These are phyloP conservation scores for Neomorphus geoffroyi DNA, from an alignment of 2,797 vertebrate genomes.

Conservation along the genomic window DNA sequence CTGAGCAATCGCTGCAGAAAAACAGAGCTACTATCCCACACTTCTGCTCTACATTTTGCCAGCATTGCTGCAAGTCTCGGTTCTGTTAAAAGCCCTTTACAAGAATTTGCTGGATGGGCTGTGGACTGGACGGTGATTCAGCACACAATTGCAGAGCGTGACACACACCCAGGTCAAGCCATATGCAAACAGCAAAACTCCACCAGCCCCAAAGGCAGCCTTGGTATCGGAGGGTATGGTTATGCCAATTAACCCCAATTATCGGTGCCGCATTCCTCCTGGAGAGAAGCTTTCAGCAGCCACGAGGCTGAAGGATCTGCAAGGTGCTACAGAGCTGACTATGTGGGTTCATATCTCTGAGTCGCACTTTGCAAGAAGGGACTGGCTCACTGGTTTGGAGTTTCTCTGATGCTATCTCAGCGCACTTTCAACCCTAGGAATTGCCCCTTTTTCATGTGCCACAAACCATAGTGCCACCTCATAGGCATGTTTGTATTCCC, in stretches of 20 bases:
- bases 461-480: background rate
- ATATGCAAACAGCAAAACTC: background rate
- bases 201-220: background rate
- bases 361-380: background rate
- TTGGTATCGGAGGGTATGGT: background rate
- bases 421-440: background rate
- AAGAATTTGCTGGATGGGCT: background rate
- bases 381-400: background rate
- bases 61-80: accelerated
- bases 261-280: background rate
- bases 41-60: accelerated
- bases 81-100: background rate
- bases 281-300: accelerated
- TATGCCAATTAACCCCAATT: background rate
- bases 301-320: background rate
- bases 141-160: accelerated
- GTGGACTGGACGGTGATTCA: accelerated
- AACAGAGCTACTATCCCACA: background rate
- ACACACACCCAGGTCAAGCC: background rate
- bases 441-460: background rate
- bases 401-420: background rate
- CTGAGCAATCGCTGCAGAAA: background rate
- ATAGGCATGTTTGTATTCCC: accelerated
- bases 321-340: background rate
- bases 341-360: accelerated